A percentile compares a stretch with the other conserved stretches of the same genome.
Conservation (phyloP, 2,113 vertebrate species). For the Carassius auratus region DNA sequence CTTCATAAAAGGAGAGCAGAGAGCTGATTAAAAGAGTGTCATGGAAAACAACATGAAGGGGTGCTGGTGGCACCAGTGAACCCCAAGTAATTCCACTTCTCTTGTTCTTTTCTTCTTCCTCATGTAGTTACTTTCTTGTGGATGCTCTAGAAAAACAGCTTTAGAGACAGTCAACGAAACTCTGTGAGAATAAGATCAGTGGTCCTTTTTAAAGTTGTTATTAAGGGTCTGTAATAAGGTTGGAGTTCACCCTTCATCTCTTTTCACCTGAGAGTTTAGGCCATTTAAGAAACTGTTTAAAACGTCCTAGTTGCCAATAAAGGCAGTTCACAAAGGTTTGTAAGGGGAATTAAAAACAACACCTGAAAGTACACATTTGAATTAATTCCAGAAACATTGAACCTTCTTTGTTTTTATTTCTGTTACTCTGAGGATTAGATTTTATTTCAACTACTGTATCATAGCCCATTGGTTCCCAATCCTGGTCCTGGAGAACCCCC, state of each 20-base stretch:
- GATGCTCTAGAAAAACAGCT: not conserved
- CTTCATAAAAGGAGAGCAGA: constrained; percentile 23
- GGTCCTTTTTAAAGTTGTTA: not conserved
- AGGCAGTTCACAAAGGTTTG: not conserved
- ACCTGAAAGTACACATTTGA: not conserved
- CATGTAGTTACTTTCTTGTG: not conserved
- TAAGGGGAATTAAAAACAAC: not conserved
- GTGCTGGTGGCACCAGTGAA: not conserved
- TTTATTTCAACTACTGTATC: not conserved
- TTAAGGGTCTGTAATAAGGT: constrained; percentile 1
- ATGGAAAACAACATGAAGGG: constrained; percentile 31
- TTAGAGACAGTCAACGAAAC: not conserved
- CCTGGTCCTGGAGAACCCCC: too few species aligned
- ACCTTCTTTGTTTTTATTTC: not conserved
- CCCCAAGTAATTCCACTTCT: not conserved
- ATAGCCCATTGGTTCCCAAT: not conserved
- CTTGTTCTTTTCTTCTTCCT: not conserved
- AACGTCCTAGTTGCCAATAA: not conserved
- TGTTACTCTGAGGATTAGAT: not conserved
- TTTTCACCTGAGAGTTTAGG: not conserved
- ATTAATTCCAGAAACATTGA: not conserved
- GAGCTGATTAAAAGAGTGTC: constrained; percentile 3
- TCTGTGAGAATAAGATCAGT: not conserved
- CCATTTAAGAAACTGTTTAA: not conserved
- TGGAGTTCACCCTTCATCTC: not conserved